Evolutionary conservation across 1,140 invertebrate species (phyloP), one percentile per base, ranked within the genome.

Genomic region (Gonioctena quinquepunctata): DNA sequence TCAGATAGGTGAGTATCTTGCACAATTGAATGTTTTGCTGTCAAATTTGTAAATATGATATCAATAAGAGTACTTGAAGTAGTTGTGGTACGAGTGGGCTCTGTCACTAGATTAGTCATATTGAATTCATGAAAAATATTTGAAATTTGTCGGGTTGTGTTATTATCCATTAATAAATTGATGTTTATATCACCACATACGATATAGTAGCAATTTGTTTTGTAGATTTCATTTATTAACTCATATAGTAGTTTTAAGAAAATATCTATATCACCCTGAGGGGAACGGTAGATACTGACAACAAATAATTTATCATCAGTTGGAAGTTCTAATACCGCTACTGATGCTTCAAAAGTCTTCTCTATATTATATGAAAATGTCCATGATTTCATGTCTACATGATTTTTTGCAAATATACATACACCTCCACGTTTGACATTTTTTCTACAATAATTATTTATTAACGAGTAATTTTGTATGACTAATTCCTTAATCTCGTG

Each of bases 381-480:
- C 50, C 11, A 54, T 54, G 50, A 54, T 18, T 54, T 54, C 50
- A 54, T 54, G 18, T 54, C 18, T 7, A 54, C 11, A 18, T 54
- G 50, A 54, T 54, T 54, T 54, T 54, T 54, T 54, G 50, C 50
- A 54, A 54, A 18, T 54, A 54, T 22, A 54, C 50, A 54, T 54
- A 54, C 50, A 54, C 59, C 59, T 61, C 59, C 59, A 61, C 27
- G 59, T 61, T 28, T 61, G 21, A 27, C 13, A 25, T 27, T 25
- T 13, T 61, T 28, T 27, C 59, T 61, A 61, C 59, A 61, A 61
- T 16, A 61, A 26, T 19, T 26, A 28, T 13, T 27, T 26, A 61
- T 61, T 61, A 61, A 61, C 22, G 23, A 27, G 13, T 61, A 61
- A 28, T 61, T 61, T 26, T 61, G 22, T 26, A 61, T 61, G n/a